Base-by-base conservation (phyloP, 2,888 invertebrate genomes). In the Rotaria magnacalcarata region DNA sequence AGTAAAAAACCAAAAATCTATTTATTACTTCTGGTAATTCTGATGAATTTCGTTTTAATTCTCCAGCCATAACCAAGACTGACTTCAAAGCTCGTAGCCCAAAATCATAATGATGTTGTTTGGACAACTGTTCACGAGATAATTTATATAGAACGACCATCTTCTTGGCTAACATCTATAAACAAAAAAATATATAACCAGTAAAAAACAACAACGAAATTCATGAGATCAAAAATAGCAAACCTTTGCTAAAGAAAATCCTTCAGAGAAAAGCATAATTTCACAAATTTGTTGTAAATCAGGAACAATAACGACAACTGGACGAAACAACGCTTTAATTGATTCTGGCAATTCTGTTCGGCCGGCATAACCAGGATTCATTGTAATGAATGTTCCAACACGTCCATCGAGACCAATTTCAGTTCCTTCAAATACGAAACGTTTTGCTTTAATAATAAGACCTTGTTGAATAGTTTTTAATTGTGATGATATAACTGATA, bases 291-390 rank as follows among this genome's bases (percentile, higher is more conserved):
- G 93, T 90, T 96, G 96, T 87, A 95, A 92, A 90, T 97, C 96
- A 0, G 96, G 96, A 80, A 95, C 93, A 87, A 96, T 95, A 90
- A 96, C 96, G 2, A 96, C 95, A 5, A 96, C 96, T 0, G 96
- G 96, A 19, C 87, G 60, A 67, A 87, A 87, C 21, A 87, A 27
- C 41, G 87, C 87, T 84, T 87, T 87, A 19, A 87, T 84, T 0
- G 95, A 95, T 91, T 96, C 96, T 0, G 96, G 96, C 54, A 97
- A 92, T 90, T 96, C 96, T 0, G 96, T 96, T 86, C 96, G 93
- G 0, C 96, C 96, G 0, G 96, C 95, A 90, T 96, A 96, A 0
- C 96, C 96, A 0, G 96, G 96, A 92, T 96, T 96, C 96, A 96
- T 96, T 0, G 96, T 96, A 86, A 96, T 95, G 91, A 96, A 97